Base-by-base conservation (phyloP, 2,113 vertebrate genomes). In the Mustelus asterias region DNA sequence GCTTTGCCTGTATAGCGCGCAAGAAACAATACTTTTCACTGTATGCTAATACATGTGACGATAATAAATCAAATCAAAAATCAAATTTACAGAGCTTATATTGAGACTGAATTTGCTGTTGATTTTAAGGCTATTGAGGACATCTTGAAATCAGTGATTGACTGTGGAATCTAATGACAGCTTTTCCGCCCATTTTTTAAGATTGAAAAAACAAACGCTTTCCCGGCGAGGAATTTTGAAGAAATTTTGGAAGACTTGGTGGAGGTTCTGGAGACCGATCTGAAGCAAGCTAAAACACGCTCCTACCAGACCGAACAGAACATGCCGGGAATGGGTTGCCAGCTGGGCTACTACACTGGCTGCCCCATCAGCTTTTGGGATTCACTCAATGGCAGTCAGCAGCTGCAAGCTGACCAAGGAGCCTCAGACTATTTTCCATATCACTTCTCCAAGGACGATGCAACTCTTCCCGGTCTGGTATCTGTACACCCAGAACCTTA, bases 201-300 rank as follows among this genome's bases (percentile, higher is more conserved):
- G 98, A 97, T 88, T 96, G 98, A 97, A 96, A 96, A 93, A 78
- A 95, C 96, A 0, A 60, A 96, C 0, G 96, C 95, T 96, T 96
- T 96, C 26, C 96, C 14, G 0, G 96, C 96, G 5, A 98, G 97
- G 96, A 97, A 97, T 96, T 96, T 98, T 95, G 98, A 99, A 96
- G 98, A 99, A 96, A 97, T 95, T 3, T 48, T 99, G 22, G 97
- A 98, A 37, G 98, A 98, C 78, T 98, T 99, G 33, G 97, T 98
- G 2, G 98, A 99, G 96, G 98, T 99, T 5, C 97, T 99, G 96
- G 98, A 99, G 96, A 98, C 98, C 96, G 98, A 99, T 48, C 97
- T 99, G 37, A 97, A 97, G 95, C 95, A 96, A 7, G 96, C 97
- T 93, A 97, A 80, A 20, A 92, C 63, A 1, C 65, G 80, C 63